A percentile compares a stretch with the other conserved stretches of the same genome.
Conservation (phyloP, 2,113 vertebrate species). For the Acanthisitta chloris region DNA sequence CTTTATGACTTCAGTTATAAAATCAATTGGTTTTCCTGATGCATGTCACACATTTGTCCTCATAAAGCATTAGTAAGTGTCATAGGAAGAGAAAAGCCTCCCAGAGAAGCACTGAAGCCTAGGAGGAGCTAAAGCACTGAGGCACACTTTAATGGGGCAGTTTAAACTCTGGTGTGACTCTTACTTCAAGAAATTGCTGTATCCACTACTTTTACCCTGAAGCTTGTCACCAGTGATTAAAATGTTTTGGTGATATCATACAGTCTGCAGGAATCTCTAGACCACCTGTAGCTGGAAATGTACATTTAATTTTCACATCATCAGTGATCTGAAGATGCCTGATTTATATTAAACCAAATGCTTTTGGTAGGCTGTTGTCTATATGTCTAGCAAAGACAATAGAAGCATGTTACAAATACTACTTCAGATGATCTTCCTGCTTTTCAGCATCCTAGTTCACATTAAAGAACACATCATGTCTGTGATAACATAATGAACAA, state of each 20-base stretch:
- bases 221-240: not conserved
- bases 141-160: not conserved
- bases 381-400: not conserved
- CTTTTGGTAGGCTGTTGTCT: not conserved
- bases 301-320: not conserved
- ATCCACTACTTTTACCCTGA: not conserved
- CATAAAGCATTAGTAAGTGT: not conserved
- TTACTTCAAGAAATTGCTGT: not conserved
- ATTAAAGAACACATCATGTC: not conserved
- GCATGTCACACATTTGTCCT: not conserved
- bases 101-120: not conserved
- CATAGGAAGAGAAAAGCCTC: not conserved
- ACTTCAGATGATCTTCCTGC: not conserved
- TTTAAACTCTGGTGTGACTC: not conserved
- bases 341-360: not conserved
- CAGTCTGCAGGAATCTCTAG: not conserved
- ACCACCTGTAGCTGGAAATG: not conserved
- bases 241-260: not conserved
- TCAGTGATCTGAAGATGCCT: not conserved
- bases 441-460: not conserved
- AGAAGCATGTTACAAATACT: not conserved
- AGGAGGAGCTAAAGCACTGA: not conserved
- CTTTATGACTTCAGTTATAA: not conserved
- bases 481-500: not conserved
- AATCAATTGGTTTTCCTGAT: not conserved